Percentiles rank a stretch among this genome's conserved stretches.
These are phyloP conservation scores for Harpagoxenus sublaevis DNA, from an alignment of 2,888 invertebrate species.

Conservation along the genomic window DNA sequence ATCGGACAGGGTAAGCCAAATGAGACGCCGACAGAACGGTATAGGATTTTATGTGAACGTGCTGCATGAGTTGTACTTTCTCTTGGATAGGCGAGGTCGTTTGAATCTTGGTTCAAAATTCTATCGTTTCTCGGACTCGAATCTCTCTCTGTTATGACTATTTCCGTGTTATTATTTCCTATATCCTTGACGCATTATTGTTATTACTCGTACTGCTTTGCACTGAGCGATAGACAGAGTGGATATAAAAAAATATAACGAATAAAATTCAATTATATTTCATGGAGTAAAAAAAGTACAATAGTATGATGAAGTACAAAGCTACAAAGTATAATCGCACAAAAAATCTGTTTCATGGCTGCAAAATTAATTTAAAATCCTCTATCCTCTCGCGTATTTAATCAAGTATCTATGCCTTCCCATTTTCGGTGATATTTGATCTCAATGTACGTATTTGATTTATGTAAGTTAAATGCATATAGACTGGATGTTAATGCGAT, in stretches of 20 bases:
- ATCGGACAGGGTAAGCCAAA: constrained; percentile 89
- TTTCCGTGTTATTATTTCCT: not conserved
- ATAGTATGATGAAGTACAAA: not conserved
- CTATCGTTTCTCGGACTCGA: not conserved
- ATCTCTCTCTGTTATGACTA: not conserved
- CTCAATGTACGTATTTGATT: not conserved
- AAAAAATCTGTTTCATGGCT: not conserved
- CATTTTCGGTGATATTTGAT: not conserved
- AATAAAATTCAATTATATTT: not conserved
- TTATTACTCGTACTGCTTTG: not conserved
- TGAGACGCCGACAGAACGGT: constrained; percentile 9
- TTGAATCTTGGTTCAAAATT: constrained; percentile 23
- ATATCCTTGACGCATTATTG: not conserved
- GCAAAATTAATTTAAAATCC: not conserved
- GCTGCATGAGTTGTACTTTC: constrained; percentile 68
- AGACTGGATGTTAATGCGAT: not conserved
- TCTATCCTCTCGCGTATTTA: not conserved
- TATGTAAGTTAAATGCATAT: not conserved
- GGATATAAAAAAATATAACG: not conserved
- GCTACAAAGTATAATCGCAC: not conserved
- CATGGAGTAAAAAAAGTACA: too few relatives aligned
- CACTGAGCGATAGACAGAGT: not conserved
- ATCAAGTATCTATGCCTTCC: not conserved
- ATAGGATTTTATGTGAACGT: constrained; percentile 63
- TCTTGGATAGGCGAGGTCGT: constrained; percentile 61